Evolutionary conservation across 2,888 invertebrate species (phyloP).

Genomic region (Tipula confusa): DNA sequence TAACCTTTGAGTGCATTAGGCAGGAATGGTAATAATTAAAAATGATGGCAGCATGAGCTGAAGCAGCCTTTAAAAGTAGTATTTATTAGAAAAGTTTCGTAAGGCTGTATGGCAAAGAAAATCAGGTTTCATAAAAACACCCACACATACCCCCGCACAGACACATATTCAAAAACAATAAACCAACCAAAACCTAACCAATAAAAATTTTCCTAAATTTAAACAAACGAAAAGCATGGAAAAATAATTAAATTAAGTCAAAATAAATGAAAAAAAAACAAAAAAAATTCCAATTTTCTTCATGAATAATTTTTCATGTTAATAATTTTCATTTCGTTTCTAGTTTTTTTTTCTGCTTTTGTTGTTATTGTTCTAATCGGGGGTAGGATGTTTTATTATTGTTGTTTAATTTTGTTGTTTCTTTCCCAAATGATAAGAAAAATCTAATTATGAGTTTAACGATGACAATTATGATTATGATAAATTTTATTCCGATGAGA

Average conservation of each 20-base stretch:
- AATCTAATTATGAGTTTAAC: slow-evolving; percentile 6
- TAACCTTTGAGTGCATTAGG: no score
- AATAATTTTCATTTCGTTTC: background rate
- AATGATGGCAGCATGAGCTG: no score
- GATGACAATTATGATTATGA: slow-evolving; percentile 25
- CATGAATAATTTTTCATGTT: slow-evolving; percentile 25
- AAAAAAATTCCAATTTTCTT: background rate
- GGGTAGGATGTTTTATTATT: background rate
- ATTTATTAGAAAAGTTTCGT: no score
- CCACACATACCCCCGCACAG: no score
- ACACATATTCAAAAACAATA: background rate
- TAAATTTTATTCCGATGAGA: slow-evolving; percentile 3
- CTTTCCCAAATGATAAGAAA: background rate
- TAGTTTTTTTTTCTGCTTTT: background rate
- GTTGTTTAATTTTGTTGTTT: background rate
- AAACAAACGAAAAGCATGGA: background rate
- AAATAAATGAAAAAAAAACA: slow-evolving; percentile 17
- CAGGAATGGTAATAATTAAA: no score
- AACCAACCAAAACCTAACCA: background rate
- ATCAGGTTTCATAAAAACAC: no score
- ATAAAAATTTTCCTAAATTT: background rate
- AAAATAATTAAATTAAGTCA: background rate
- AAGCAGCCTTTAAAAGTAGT: no score
- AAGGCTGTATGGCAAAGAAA: no score
- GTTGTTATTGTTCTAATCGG: background rate